Conservation (phyloP, 1,140 invertebrate genomes). For the Forficula auricularia region DNA sequence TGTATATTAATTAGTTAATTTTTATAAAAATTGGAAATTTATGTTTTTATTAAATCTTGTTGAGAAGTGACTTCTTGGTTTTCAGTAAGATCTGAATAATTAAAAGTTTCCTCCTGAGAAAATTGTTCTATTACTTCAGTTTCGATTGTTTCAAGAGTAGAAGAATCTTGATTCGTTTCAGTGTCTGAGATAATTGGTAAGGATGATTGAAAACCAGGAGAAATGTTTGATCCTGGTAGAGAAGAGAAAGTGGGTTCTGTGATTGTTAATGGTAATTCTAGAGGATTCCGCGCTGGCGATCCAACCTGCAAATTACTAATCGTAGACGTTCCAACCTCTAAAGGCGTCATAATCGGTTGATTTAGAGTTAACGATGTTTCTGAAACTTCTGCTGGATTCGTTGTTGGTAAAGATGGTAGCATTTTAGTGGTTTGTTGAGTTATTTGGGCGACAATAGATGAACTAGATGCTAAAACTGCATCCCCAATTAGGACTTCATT, state of each 20-base stretch:
- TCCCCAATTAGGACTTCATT: slow-evolving; percentile 12
- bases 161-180: too few relatives aligned
- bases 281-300: slow-evolving; percentile 31
- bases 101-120: too few relatives aligned
- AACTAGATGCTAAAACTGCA: slow-evolving; percentile 17
- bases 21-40: too few relatives aligned
- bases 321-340: slow-evolving; percentile 38
- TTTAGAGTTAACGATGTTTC: slow-evolving; percentile 51
- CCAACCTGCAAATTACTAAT: slow-evolving; percentile 19
- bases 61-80: too few relatives aligned
- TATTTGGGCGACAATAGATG: slow-evolving; percentile 19
- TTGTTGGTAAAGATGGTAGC: slow-evolving; percentile 26
- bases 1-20: too few relatives aligned
- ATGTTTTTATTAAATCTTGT: too few relatives aligned
- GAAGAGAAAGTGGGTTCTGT: slow-evolving; percentile 31
- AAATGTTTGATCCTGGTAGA: neutral
- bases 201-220: too few relatives aligned
- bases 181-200: too few relatives aligned
- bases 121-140: too few relatives aligned
- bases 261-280: slow-evolving; percentile 49
- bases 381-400: slow-evolving; percentile 32
- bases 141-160: too few relatives aligned
- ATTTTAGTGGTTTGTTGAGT: slow-evolving; percentile 21
- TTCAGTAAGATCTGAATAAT: too few relatives aligned
- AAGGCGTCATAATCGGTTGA: slow-evolving; percentile 61